Percentiles rank a stretch among this genome's conserved stretches.
Conservation (phyloP, 2,888 invertebrate species). For the Imbricaverruca yamaguchii region DNA sequence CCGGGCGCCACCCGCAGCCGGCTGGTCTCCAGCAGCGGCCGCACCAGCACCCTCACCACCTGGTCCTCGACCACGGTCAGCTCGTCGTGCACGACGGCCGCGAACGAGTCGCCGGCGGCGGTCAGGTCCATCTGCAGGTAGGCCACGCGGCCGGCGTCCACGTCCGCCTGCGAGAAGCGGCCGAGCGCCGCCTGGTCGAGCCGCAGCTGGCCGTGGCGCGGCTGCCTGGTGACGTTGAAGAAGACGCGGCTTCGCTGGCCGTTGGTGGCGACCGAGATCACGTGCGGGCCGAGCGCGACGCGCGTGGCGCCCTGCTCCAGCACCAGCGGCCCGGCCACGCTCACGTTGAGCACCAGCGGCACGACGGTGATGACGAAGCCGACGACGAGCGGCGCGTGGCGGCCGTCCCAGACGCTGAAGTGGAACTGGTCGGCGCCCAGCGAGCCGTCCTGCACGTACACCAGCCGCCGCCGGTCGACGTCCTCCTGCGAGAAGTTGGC, state of each 20-base stretch:
- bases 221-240: conserved; percentile 70
- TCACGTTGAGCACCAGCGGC: conserved; percentile 59
- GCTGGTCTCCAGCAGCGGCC: conserved; percentile 52
- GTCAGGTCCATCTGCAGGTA: conserved; percentile 91
- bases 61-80: conserved; percentile 43
- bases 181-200: conserved; percentile 65
- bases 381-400: conserved; percentile 71
- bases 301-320: conserved; percentile 78
- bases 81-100: conserved; percentile 41
- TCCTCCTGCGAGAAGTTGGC: conserved; percentile 82
- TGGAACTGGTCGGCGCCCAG: conserved; percentile 65
- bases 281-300: conserved; percentile 61
- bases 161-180: conserved; percentile 67
- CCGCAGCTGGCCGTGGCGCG: conserved; percentile 74
- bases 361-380: conserved; percentile 77
- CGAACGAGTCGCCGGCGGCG: conserved; percentile 73
- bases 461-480: conserved; percentile 67
- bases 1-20: conserved; percentile 30
- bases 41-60: conserved; percentile 54
- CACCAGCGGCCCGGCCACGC: conserved; percentile 42
- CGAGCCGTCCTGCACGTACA: conserved; percentile 85
- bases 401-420: conserved; percentile 80
- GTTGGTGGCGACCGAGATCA: conserved; percentile 77
- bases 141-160: conserved; percentile 69
- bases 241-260: conserved; percentile 57